Evolutionary conservation across 1,140 invertebrate genomes (phyloP).

Genomic region (Bombus fervidus): DNA sequence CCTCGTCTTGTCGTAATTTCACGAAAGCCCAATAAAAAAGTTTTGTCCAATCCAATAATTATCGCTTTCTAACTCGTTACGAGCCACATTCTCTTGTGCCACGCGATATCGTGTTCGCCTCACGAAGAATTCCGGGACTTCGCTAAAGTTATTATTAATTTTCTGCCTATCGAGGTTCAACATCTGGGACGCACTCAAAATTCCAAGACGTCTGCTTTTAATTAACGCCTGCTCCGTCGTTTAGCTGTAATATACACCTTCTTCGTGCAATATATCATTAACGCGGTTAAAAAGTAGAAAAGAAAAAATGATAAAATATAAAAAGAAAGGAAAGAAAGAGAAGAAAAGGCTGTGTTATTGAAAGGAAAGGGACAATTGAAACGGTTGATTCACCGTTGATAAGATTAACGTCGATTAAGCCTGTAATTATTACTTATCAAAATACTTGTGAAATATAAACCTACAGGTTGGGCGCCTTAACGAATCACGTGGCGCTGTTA

Average conservation of each 20-base stretch:
- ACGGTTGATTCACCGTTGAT: not conserved
- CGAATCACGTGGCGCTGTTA: not conserved
- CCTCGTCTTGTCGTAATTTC: not conserved
- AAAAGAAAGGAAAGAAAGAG: not conserved
- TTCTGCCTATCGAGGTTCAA: conserved; percentile 59
- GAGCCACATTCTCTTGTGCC: conserved; percentile 10
- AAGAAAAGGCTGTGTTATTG: no score
- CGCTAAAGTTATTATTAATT: conserved; percentile 71
- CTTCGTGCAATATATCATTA: conserved; percentile 18
- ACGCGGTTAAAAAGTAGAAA: not conserved
- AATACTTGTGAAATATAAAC: not conserved
- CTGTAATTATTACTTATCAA: not conserved
- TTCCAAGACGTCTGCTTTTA: conserved; percentile 68
- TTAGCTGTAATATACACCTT: conserved; percentile 43
- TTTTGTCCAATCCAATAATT: conserved; percentile 61
- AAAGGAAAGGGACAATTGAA: not conserved
- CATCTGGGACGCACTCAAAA: conserved; percentile 65
- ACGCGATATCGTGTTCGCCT: conserved; percentile 47
- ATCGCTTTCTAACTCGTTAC: conserved; percentile 53
- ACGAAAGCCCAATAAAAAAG: conserved; percentile 35
- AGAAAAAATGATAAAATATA: not conserved
- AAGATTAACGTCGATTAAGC: conserved; percentile 3
- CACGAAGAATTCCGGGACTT: conserved; percentile 62
- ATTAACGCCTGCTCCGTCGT: conserved; percentile 59
- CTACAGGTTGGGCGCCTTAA: not conserved